Percentiles rank a stretch among this genome's conserved stretches.
Conservation (phyloP, 1,140 invertebrate genomes). For the Solen grandis region DNA sequence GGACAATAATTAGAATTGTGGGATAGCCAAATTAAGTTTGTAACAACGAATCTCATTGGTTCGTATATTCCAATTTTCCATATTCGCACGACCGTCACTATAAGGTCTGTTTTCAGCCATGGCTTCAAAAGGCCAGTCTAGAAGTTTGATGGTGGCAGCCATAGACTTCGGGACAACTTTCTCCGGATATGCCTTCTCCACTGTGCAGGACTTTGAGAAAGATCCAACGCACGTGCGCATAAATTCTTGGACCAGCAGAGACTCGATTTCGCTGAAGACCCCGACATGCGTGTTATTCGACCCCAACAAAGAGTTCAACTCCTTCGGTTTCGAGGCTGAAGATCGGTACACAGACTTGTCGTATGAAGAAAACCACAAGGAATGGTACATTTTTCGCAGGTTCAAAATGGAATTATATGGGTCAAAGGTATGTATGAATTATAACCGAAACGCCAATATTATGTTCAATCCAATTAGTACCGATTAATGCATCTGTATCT, state of each 20-base stretch:
- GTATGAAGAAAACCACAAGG: slow-evolving; percentile 79
- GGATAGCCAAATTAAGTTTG: no score
- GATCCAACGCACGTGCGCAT: slow-evolving; percentile 80
- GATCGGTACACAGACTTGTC: slow-evolving; percentile 83
- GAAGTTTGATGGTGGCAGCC: slow-evolving; percentile 83
- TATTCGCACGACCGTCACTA: no score
- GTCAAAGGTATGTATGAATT: slow-evolving; percentile 82
- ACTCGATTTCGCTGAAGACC: slow-evolving; percentile 83
- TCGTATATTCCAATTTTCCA: no score
- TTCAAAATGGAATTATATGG: slow-evolving; percentile 84
- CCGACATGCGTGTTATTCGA: slow-evolving; percentile 83
- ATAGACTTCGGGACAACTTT: slow-evolving; percentile 85
- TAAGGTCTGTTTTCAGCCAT: no score
- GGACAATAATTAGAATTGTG: no score
- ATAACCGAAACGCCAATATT: no score
- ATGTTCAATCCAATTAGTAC: no score
- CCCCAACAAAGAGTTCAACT: slow-evolving; percentile 82
- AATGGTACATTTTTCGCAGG: slow-evolving; percentile 84
- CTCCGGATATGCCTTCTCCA: slow-evolving; percentile 84
- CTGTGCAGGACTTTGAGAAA: no score
- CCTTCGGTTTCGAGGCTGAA: slow-evolving; percentile 83
- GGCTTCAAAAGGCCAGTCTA: no score
- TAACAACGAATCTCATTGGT: no score
- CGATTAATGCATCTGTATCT: no score
- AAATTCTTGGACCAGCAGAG: slow-evolving; percentile 83